These are phyloP conservation scores for Ephialtes manifestator DNA, from an alignment of 2,888 invertebrate genomes.

Conservation along the genomic window DNA sequence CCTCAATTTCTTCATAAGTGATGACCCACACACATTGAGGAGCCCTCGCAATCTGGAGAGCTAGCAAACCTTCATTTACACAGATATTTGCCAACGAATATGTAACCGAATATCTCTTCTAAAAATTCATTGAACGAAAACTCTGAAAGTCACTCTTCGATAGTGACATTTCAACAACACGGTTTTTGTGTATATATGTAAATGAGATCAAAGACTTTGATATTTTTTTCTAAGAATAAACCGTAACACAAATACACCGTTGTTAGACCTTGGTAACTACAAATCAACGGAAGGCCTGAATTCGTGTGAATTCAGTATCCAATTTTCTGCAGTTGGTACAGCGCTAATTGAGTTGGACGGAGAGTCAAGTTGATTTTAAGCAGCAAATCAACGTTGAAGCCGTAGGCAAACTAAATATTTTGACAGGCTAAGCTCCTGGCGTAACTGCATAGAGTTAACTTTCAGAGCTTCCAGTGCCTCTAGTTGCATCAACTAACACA, in stretches of 20 bases:
- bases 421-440: conserved; percentile 37
- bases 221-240: not conserved
- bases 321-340: conserved; percentile 33
- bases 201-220: not conserved
- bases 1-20: conserved; percentile 7
- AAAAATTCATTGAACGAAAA: conserved; percentile 7
- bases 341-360: conserved; percentile 45
- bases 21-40: conserved; percentile 25
- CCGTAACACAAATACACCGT: conserved; percentile 5
- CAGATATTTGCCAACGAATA: conserved; percentile 33
- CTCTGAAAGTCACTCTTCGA: not conserved
- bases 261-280: conserved; percentile 32
- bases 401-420: conserved; percentile 50
- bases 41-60: conserved; percentile 5
- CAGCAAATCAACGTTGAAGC: conserved; percentile 45
- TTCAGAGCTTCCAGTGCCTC: conserved; percentile 29
- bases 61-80: conserved; percentile 26
- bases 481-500: conserved; percentile 10
- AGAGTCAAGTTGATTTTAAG: conserved; percentile 44
- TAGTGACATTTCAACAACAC: not conserved
- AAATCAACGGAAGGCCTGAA: conserved; percentile 21
- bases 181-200: too few species aligned
- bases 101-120: not conserved
- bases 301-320: conserved; percentile 33
- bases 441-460: conserved; percentile 33